Percentiles rank a stretch among this genome's conserved stretches.
These are phyloP conservation scores for Diplogasteroides magnus DNA, from an alignment of 1,140 invertebrate species.

Conservation along the genomic window DNA sequence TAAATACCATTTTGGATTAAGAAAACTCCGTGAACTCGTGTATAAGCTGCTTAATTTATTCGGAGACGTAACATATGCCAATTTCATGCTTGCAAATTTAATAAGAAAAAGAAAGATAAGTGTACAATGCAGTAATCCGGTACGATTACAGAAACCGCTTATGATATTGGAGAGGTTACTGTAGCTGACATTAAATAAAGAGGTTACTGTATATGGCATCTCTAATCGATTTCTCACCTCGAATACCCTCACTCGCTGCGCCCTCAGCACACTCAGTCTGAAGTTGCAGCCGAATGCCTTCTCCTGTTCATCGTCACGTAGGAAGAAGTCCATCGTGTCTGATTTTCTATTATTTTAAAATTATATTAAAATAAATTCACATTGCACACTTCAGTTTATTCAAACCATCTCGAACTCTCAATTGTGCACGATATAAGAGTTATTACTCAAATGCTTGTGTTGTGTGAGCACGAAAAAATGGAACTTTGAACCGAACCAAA, in stretches of 20 bases:
- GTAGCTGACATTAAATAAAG: background rate
- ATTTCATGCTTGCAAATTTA: background rate
- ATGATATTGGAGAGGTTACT: no score
- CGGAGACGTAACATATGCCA: no score
- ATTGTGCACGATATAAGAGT: no score
- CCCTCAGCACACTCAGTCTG: constrained; percentile 25
- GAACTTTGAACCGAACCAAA: no score
- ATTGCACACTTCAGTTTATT: no score
- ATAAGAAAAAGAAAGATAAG: background rate
- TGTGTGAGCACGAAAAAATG: no score
- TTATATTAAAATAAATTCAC: no score
- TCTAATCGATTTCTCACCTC: constrained; percentile 19
- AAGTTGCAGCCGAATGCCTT: constrained; percentile 29
- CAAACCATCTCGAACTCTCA: no score
- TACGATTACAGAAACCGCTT: constrained; percentile 1
- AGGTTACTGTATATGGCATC: constrained; percentile 3
- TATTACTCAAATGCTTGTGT: no score
- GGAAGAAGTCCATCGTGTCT: constrained; percentile 30
- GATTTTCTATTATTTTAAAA: constrained; percentile 10
- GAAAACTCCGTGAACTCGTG: no score
- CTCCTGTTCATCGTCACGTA: constrained; percentile 27
- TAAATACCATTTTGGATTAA: background rate
- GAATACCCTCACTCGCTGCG: constrained; percentile 20
- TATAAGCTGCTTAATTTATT: no score
- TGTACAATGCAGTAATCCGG: background rate